These are phyloP conservation scores for Drosophila buzzatii DNA, from an alignment of 2,888 invertebrate species.

Conservation along the genomic window DNA sequence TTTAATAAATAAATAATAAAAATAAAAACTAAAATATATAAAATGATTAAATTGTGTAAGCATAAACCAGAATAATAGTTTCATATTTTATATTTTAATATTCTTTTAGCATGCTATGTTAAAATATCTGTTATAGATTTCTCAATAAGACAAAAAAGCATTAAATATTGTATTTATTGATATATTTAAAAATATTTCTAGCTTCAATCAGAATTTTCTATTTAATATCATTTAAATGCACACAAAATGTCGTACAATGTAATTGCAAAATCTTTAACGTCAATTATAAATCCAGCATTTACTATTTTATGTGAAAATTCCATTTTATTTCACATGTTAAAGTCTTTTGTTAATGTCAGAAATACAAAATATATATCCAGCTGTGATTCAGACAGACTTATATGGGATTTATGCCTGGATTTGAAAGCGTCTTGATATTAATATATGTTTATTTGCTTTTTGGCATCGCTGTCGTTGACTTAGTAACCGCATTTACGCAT, in stretches of 20 bases:
- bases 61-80: too few relatives aligned
- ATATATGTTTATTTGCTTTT: conserved; percentile 19
- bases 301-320: not conserved
- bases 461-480: conserved; percentile 3
- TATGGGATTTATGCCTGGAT: not conserved
- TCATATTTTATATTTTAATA: not conserved
- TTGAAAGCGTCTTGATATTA: conserved; percentile 4
- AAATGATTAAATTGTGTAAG: too few relatives aligned
- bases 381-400: conserved; percentile 3
- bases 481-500: conserved; percentile 39
- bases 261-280: not conserved
- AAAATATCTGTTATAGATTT: not conserved
- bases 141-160: too few relatives aligned
- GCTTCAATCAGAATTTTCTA: too few relatives aligned
- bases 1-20: too few relatives aligned
- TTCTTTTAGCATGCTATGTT: not conserved
- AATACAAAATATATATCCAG: not conserved
- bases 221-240: not conserved
- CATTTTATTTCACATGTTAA: not conserved
- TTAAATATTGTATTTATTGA: too few relatives aligned
- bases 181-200: too few relatives aligned
- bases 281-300: not conserved
- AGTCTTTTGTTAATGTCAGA: not conserved
- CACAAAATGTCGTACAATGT: not conserved
- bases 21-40: too few relatives aligned